These are phyloP conservation scores for Phylloscopus whistleri DNA, from an alignment of 2,113 vertebrate species.

Conservation along the genomic window DNA sequence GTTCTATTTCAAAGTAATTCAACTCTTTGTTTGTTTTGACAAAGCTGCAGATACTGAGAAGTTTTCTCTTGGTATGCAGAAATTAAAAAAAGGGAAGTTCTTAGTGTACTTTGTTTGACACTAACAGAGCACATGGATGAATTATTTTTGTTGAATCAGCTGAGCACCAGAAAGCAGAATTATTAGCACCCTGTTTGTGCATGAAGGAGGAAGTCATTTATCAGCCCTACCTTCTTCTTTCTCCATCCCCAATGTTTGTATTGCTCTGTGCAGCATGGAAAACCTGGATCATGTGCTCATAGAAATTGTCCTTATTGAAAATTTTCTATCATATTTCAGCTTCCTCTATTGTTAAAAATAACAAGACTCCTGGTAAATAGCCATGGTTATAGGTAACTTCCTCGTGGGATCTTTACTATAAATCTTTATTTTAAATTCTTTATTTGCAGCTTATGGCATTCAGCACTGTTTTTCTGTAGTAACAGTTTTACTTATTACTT, in stretches of 20 bases:
- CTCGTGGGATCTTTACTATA: not conserved
- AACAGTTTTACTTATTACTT: not conserved
- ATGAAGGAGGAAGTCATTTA: not conserved
- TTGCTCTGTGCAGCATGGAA: not conserved
- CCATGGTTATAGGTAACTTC: not conserved
- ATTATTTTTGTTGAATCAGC: not conserved
- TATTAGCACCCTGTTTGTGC: not conserved
- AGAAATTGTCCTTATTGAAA: not conserved
- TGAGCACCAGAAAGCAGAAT: not conserved
- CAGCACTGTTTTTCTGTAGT: not conserved
- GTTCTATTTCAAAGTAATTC: not conserved
- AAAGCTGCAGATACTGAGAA: not conserved
- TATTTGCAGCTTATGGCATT: not conserved
- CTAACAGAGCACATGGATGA: not conserved
- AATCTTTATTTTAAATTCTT: not conserved
- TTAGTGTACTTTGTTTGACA: not conserved
- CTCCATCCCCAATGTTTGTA: not conserved
- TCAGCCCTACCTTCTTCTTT: not conserved
- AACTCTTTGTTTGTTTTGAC: not conserved
- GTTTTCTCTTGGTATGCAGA: not conserved
- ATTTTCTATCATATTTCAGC: not conserved
- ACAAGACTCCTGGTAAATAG: not conserved
- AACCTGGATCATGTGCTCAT: not conserved
- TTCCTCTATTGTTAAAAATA: not conserved
- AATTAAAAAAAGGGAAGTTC: not conserved